Percentiles rank a stretch among this genome's conserved stretches.
phyloP scores from a whole-genome alignment of 2,797 vertebrate species.

The Ambastaia sidthimunki region DNA sequence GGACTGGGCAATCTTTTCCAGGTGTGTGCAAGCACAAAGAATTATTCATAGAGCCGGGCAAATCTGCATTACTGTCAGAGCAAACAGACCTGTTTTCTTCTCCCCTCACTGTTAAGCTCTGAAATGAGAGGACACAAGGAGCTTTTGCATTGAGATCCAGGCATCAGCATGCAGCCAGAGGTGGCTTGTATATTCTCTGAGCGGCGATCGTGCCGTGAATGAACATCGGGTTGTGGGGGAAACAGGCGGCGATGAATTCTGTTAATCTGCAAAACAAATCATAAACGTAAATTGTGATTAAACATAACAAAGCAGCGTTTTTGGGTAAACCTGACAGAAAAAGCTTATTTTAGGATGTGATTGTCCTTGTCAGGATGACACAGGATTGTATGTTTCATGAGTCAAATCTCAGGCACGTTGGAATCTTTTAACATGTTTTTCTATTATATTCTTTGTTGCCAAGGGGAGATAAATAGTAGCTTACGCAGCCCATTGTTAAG shows the following conservation, averaged over 20 bases:
- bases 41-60: conserved; percentile 35
- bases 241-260: conserved; percentile 43
- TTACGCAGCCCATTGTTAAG: conserved; percentile 37
- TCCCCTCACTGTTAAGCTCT: conserved; percentile 4
- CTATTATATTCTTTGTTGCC: conserved; percentile 37
- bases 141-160: conserved; percentile 36
- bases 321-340: conserved; percentile 3
- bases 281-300: conserved; percentile 35
- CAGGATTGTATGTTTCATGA: conserved; percentile 22
- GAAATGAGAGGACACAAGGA: conserved; percentile 20
- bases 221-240: conserved; percentile 34
- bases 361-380: neutral
- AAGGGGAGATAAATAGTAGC: conserved; percentile 33
- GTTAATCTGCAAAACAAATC: conserved; percentile 40
- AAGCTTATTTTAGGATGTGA: neutral
- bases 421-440: conserved; percentile 42
- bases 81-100: conserved; percentile 21
- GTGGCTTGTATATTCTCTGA: conserved; percentile 5
- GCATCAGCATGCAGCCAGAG: conserved; percentile 43
- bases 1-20: conserved; percentile 1
- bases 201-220: conserved; percentile 36
- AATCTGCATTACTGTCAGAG: conserved; percentile 20
- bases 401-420: conserved; percentile 22
- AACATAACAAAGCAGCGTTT: conserved; percentile 34
- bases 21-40: conserved; percentile 35